Evolutionary conservation across 2,888 invertebrate species (phyloP).

Genomic region (Tachina fera): DNA sequence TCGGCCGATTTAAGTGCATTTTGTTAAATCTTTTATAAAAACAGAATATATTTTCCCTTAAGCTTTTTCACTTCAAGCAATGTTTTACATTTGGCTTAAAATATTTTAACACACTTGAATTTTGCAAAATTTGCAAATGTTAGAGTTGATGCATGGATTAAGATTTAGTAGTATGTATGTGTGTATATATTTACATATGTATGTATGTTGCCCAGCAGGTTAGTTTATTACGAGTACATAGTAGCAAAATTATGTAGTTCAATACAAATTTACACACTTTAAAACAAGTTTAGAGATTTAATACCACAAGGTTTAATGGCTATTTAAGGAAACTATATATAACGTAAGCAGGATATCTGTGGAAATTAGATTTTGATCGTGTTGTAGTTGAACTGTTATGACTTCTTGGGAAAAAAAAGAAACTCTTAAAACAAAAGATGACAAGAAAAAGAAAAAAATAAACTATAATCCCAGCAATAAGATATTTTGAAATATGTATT

Average conservation of each 20-base stretch:
- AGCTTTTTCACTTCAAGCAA: neutral
- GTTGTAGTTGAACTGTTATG: neutral
- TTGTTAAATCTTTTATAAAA: neutral
- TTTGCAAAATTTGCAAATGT: neutral
- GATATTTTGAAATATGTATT: no score
- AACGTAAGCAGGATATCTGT: neutral
- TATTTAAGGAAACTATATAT: slow-evolving; percentile 7
- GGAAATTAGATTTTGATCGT: neutral
- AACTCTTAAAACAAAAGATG: neutral
- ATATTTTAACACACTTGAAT: neutral
- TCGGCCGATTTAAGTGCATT: neutral
- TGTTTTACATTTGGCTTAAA: slow-evolving; percentile 12
- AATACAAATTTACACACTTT: neutral
- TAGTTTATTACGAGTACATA: neutral
- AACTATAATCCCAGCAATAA: neutral
- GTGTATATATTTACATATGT: no score
- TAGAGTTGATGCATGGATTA: no score
- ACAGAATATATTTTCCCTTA: neutral
- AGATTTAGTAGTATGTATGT: neutral
- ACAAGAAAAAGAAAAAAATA: neutral
- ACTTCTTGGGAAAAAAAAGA: neutral
- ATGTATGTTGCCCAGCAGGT: no score
- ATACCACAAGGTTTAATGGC: neutral
- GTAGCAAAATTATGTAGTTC: neutral
- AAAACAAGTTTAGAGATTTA: no score